Conservation (phyloP, 2,888 invertebrate genomes). For the Gnatocerus cornutus region DNA sequence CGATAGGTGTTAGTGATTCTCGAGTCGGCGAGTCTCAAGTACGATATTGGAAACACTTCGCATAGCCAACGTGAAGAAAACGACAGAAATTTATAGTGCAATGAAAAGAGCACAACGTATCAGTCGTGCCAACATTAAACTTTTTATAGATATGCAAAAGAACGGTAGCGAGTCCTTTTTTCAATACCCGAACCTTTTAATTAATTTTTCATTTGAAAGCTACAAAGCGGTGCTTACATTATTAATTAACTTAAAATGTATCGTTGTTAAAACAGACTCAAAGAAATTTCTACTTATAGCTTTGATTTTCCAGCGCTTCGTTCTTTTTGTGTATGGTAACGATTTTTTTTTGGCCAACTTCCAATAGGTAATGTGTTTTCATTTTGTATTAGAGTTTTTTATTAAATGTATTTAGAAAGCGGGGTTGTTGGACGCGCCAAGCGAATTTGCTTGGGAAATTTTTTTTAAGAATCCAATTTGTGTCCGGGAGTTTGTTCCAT, state of each 20-base stretch:
- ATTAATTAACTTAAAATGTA: too few relatives aligned
- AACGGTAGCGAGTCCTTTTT: too few relatives aligned
- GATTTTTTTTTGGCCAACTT: too few relatives aligned
- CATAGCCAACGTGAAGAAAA: too few relatives aligned
- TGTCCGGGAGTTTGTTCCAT: constrained; percentile 47
- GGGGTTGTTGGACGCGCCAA: constrained; percentile 28
- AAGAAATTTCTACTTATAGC: too few relatives aligned
- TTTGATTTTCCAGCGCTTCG: too few relatives aligned
- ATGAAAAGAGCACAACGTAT: constrained; percentile 12
- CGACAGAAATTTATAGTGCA: constrained; percentile 23
- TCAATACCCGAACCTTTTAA: too few relatives aligned
- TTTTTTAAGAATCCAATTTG: constrained; percentile 51
- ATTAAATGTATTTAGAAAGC: constrained; percentile 15
- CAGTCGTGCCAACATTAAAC: constrained; percentile 2
- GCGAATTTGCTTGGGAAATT: constrained; percentile 47
- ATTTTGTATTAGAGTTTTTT: background rate
- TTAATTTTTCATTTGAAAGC: too few relatives aligned
- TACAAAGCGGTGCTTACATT: too few relatives aligned
- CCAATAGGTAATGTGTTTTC: background rate
- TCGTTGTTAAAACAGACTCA: too few relatives aligned
- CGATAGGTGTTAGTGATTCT: constrained; percentile 39
- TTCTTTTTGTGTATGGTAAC: too few relatives aligned
- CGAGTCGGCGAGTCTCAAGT: background rate
- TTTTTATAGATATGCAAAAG: background rate
- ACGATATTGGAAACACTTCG: constrained; percentile 2